phyloP scores from a whole-genome alignment of 2,797 vertebrate genomes.

The Cossypha heuglini region DNA sequence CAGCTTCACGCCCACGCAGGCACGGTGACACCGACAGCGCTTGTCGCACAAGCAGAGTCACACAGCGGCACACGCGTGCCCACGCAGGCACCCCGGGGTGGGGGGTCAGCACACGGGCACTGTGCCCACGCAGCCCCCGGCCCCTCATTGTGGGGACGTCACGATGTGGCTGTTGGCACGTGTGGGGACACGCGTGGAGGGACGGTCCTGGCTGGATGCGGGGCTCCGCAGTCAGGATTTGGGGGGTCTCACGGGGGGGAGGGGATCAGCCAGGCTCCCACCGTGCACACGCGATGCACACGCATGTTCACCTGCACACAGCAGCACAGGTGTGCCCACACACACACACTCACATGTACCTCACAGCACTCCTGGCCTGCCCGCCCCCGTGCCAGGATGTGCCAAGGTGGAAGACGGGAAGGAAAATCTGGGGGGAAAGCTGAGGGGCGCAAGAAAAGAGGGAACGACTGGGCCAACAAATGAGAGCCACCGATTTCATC shows the following conservation, averaged over 20 bases:
- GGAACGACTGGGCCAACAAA: fast-evolving
- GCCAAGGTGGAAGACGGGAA: not conserved
- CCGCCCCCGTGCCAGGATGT: fast-evolving
- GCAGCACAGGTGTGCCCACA: fast-evolving
- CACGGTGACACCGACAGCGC: not conserved
- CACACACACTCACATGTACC: fast-evolving
- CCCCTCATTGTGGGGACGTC: not conserved
- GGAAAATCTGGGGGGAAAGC: fast-evolving
- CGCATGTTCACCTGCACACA: fast-evolving
- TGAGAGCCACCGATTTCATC: not conserved
- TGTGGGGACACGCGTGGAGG: not conserved
- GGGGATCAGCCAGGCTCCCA: not conserved
- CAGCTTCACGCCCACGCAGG: slow-evolving; percentile 37
- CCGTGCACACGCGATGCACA: fast-evolving
- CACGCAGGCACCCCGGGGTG: not conserved
- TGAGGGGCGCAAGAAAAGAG: fast-evolving
- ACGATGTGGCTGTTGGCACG: fast-evolving
- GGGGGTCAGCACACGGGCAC: not conserved
- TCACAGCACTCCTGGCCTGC: fast-evolving
- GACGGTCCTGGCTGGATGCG: not conserved
- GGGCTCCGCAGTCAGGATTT: not conserved
- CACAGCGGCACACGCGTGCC: not conserved
- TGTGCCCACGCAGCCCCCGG: not conserved
- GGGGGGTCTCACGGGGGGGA: fast-evolving
- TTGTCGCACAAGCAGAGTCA: not conserved